A percentile compares a stretch with the other conserved stretches of the same genome.
Evolutionary conservation across 2,113 vertebrate genomes (phyloP).

Genomic region (Hyperopisus bebe): DNA sequence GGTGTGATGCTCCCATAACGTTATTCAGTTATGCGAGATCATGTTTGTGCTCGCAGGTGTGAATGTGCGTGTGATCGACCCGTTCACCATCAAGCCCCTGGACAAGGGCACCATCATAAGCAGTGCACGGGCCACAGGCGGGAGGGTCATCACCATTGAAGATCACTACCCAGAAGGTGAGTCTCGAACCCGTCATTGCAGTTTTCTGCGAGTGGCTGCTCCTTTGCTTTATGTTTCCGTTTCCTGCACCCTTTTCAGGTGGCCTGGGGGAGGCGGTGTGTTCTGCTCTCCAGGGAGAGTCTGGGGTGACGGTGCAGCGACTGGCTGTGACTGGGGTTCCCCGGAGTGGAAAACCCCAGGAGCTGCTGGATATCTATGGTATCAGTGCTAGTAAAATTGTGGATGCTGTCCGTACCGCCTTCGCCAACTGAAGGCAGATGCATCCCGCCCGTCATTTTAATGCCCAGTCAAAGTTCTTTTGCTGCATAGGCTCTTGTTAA

Average conservation of each 20-base stretch:
- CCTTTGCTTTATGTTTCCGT: not conserved
- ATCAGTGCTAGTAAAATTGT: slow-evolving; percentile 71
- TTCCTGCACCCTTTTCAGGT: slow-evolving; percentile 47
- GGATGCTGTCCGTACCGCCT: slow-evolving; percentile 57
- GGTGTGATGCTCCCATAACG: not conserved
- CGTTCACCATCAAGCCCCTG: slow-evolving; percentile 79
- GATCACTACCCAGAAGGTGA: slow-evolving; percentile 80
- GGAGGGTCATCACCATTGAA: slow-evolving; percentile 76
- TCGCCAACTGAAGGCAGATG: slow-evolving; percentile 55
- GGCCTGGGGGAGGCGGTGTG: slow-evolving; percentile 77
- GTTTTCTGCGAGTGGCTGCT: not conserved
- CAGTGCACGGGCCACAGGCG: slow-evolving; percentile 65
- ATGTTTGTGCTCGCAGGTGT: slow-evolving; percentile 49
- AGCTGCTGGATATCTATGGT: slow-evolving; percentile 71
- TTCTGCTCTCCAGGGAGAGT: slow-evolving; percentile 64
- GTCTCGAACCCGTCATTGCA: not conserved
- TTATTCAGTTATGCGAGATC: not conserved
- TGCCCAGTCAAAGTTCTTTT: not conserved
- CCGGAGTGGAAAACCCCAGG: slow-evolving; percentile 66
- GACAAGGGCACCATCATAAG: slow-evolving; percentile 69
- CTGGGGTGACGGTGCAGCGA: slow-evolving; percentile 63
- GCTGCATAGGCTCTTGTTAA: not conserved
- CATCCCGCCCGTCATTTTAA: not conserved
- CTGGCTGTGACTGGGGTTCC: slow-evolving; percentile 66
- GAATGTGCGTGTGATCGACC: slow-evolving; percentile 71